Percentiles rank a stretch among this genome's conserved stretches.
Evolutionary conservation across 2,888 invertebrate genomes (phyloP).

Genomic region (Pseudococcus longispinus): DNA sequence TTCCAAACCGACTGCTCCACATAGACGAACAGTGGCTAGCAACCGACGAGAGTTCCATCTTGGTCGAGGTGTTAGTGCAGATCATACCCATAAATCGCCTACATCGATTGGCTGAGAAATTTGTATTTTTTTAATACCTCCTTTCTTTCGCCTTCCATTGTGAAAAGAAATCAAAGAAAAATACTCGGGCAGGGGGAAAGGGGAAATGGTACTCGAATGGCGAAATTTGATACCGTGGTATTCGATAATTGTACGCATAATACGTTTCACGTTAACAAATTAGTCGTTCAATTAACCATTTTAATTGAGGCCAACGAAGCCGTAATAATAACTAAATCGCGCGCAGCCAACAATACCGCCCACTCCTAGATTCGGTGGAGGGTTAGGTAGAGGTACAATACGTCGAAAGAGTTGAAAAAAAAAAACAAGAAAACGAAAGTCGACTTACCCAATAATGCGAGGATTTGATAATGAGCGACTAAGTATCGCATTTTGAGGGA

Average conservation of each 20-base stretch:
- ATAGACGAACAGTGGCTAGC: not conserved
- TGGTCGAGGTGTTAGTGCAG: not conserved
- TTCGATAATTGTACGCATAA: not conserved
- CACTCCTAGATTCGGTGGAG: not conserved
- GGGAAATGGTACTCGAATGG: not conserved
- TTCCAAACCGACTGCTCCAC: not conserved
- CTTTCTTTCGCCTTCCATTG: not conserved
- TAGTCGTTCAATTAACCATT: not conserved
- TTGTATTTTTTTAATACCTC: not conserved
- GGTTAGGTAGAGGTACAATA: not conserved
- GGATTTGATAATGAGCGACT: not conserved
- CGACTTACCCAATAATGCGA: not conserved
- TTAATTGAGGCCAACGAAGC: conserved; percentile 35
- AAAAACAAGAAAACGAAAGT: not conserved
- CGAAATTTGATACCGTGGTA: not conserved
- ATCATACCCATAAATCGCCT: not conserved
- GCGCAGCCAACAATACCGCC: not conserved
- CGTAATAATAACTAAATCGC: not conserved
- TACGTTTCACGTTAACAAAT: not conserved
- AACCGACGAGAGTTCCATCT: not conserved
- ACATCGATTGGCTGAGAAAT: not conserved
- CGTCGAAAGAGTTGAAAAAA: not conserved
- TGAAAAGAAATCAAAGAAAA: not conserved
- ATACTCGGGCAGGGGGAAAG: not conserved
- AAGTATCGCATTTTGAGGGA: not conserved